Base-by-base conservation (phyloP, 2,888 invertebrate genomes). In the Aquatica leii region DNA sequence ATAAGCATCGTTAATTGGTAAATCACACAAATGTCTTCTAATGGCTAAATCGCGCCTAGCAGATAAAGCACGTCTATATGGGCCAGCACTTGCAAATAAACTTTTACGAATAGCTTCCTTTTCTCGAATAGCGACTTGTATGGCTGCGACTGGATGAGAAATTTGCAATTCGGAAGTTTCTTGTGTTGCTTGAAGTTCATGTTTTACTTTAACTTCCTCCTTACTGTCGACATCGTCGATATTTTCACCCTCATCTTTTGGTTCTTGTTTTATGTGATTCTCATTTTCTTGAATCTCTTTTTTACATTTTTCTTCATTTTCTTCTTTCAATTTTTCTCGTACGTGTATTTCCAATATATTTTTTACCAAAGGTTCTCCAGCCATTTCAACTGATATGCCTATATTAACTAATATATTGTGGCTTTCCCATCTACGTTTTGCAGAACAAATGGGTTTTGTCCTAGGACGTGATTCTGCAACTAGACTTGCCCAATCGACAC, bases 401-500 rank as follows among this genome's bases (percentile, higher is more conserved):
- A 95, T 87, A 69, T 93, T 87, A 5, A 91, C 86, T 15, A 96
- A 85, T 20, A 96, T 88, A 62, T 90, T 88, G 78, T 90, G 90
- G 3, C 93, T 90, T 72, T 89, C 89, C 92, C 94, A 96, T 41
- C 91, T 88, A 69, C 90, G 88, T 66, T 94, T 88, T 0, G 91
- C 85, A 6, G 80, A 80, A 5, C 85, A 84, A n/a, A 81, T 79
- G 65, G 85, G 85, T 70, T 81, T 82, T 1, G 75, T 72, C 41
- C 86, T 83, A 0, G 85, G 85, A 34, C 87, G 86, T 3, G 92
- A 91, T 80, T 94, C 93, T 1, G 91, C 91, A 0, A 94, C 91
- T 48, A 97, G 84, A 77, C 94, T 94, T 9, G 94, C 92, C 96
- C 96, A 96, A 81, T 97, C 95, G 1, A 97, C 95, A n/a, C 95